Evolutionary conservation across 2,797 vertebrate genomes (phyloP).

Genomic region (Epinephelus malabaricus): DNA sequence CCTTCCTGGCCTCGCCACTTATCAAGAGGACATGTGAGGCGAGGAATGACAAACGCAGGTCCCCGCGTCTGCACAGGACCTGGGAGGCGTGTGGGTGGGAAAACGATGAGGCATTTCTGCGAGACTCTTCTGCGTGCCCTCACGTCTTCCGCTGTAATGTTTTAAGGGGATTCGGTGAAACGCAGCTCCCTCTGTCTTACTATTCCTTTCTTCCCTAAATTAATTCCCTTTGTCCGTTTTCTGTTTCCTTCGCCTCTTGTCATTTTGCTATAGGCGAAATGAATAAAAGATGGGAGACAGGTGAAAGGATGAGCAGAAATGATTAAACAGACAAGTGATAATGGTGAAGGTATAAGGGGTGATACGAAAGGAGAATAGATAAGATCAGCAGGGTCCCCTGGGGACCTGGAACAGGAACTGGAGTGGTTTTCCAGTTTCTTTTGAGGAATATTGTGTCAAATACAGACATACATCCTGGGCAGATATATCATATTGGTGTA

Average conservation of each 20-base stretch:
- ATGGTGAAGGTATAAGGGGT: slow-evolving; percentile 7
- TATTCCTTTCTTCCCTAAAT: slow-evolving; percentile 19
- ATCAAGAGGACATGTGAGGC: slow-evolving; percentile 50
- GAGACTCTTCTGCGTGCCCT: slow-evolving; percentile 17
- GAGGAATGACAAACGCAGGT: slow-evolving; percentile 56
- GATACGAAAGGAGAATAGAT: slow-evolving; percentile 15
- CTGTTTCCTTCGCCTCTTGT: slow-evolving; percentile 35
- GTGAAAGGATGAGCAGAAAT: slow-evolving; percentile 47
- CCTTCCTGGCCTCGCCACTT: slow-evolving; percentile 45
- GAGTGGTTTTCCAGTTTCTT: background rate
- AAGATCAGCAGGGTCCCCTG: slow-evolving; percentile 23
- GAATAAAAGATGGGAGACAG: slow-evolving; percentile 61
- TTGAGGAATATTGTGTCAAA: background rate
- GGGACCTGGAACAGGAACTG: background rate
- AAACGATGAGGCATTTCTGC: slow-evolving; percentile 19
- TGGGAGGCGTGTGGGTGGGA: slow-evolving; percentile 43
- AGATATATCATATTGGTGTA: background rate
- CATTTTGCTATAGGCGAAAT: slow-evolving; percentile 51
- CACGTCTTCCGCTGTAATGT: slow-evolving; percentile 25
- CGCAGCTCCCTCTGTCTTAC: slow-evolving; percentile 5
- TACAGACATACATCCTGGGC: background rate
- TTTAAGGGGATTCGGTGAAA: slow-evolving; percentile 31
- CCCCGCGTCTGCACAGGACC: slow-evolving; percentile 27
- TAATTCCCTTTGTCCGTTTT: slow-evolving; percentile 49
- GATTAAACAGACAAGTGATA: slow-evolving; percentile 54